Evolutionary conservation across 2,113 vertebrate genomes (phyloP).

Genomic region (Mus spicilegus): DNA sequence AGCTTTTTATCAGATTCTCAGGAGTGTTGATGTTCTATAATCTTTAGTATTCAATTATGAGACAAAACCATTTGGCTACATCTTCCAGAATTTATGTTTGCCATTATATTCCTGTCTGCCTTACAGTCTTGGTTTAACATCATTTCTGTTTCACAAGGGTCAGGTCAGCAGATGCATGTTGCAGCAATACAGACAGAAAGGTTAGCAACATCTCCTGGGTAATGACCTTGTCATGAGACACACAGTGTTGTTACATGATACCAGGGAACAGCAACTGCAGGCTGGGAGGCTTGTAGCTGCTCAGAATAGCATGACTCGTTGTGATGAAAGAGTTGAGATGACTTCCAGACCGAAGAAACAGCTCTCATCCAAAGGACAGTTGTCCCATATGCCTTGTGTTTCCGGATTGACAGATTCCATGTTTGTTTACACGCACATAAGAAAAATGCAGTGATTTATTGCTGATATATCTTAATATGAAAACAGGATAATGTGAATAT

Average conservation of each 20-base stretch:
- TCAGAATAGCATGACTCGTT: not conserved
- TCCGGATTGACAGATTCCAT: not conserved
- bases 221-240: conserved; percentile 46
- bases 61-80: not conserved
- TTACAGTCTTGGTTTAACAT: not conserved
- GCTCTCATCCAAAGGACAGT: not conserved
- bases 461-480: not conserved
- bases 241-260: not conserved
- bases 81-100: not conserved
- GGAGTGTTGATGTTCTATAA: not conserved
- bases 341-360: conserved; percentile 30
- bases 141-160: not conserved
- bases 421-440: not conserved
- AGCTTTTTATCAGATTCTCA: not conserved
- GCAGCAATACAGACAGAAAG: not conserved
- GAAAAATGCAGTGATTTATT: not conserved
- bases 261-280: not conserved
- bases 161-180: not conserved
- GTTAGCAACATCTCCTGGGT: conserved; percentile 11
- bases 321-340: conserved; percentile 11
- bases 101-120: not conserved
- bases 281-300: not conserved
- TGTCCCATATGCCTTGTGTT: not conserved
- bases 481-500: not conserved
- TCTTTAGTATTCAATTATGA: not conserved